Percentiles rank a stretch among this genome's conserved stretches.
Conservation (phyloP, 2,113 vertebrate genomes). For the Galbula dea region DNA sequence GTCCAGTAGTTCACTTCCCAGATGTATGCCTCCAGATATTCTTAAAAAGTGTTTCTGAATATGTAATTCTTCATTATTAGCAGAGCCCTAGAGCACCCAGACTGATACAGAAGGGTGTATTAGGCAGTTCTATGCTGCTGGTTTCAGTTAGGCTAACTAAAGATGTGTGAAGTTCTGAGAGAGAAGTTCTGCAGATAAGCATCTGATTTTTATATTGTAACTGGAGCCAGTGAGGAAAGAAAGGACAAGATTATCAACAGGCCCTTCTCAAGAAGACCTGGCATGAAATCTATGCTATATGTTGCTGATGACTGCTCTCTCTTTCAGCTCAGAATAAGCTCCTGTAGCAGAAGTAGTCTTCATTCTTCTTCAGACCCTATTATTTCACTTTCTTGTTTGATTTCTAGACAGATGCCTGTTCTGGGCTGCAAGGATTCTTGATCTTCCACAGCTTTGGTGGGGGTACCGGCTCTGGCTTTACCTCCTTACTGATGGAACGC, state of each 20-base stretch:
- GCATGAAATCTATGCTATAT: not conserved
- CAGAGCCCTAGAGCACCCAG: not conserved
- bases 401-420: constrained; percentile 77
- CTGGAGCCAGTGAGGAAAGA: not conserved
- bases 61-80: not conserved
- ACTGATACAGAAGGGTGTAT: not conserved
- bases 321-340: not conserved
- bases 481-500: constrained; percentile 90
- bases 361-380: not conserved
- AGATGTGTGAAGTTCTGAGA: not conserved
- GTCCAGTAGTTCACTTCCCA: not conserved
- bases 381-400: not conserved
- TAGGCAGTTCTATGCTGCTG: not conserved
- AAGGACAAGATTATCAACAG: not conserved
- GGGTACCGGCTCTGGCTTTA: constrained; percentile 80
- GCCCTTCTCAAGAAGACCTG: not conserved
- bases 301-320: not conserved
- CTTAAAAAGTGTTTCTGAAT: not conserved
- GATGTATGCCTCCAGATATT: not conserved
- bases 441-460: constrained; percentile 84
- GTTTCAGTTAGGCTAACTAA: not conserved
- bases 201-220: not conserved
- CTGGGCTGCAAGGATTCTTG: constrained; percentile 80
- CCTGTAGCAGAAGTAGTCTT: accelerated
- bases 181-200: not conserved